Evolutionary conservation across 2,797 vertebrate genomes (phyloP).

Genomic region (Micropoecilia bifurca): DNA sequence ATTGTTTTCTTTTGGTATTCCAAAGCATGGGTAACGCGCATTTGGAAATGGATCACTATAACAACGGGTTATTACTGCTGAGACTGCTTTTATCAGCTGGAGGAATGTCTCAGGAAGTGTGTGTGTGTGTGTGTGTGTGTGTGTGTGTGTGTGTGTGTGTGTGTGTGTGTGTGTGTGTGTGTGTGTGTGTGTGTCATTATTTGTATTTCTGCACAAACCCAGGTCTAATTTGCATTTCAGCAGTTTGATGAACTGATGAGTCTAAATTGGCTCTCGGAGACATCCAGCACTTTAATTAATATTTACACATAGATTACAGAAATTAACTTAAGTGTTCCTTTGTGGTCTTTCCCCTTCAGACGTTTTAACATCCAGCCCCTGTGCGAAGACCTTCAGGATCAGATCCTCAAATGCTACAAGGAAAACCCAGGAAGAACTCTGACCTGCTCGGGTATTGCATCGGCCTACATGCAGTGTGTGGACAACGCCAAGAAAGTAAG

Average conservation of each 20-base stretch:
- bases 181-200: background rate
- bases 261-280: background rate
- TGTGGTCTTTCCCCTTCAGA: constrained; percentile 68
- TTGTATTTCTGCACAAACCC: background rate
- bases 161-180: background rate
- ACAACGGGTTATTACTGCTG: background rate
- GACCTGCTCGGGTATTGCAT: constrained; percentile 90
- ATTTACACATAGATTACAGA: background rate
- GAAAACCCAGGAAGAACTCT: constrained; percentile 88
- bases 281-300: background rate
- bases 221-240: background rate
- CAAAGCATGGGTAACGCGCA: background rate
- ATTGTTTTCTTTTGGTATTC: background rate
- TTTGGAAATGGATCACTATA: background rate
- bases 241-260: background rate
- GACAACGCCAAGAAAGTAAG: constrained; percentile 89
- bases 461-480: constrained; percentile 91
- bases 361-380: constrained; percentile 84
- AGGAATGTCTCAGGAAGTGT: background rate
- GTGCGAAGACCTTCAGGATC: constrained; percentile 89
- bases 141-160: background rate
- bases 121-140: background rate
- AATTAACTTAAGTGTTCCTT: background rate
- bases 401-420: constrained; percentile 90
- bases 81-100: background rate